Evolutionary conservation across 2,113 vertebrate genomes (phyloP), one percentile per base, ranked within the genome.

Genomic region (Myxocyprinus asiaticus): DNA sequence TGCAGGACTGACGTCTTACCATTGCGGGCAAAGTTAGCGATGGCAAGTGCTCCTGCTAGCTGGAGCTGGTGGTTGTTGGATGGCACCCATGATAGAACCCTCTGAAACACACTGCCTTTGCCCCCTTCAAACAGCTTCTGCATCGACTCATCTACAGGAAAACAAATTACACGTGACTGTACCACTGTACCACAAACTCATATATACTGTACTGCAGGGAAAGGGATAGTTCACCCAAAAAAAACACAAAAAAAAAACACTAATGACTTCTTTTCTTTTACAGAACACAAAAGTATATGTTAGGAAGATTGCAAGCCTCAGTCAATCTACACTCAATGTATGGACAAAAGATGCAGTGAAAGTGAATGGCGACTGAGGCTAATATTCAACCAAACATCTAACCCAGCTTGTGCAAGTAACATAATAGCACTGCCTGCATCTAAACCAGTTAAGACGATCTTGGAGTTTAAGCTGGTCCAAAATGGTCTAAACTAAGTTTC

Each of bases 121-220:
- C 98, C 98, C 67, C 95, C 96, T 89, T 98, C 98, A 88, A 98
- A 99, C 85, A 99, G 92, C 88, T 98, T 99, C 90, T 99, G 98
- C 98, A 99, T 98, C 82, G 98, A 99, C 89, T 98, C 98, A 85
- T 99, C 98, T 99, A 80, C 53, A 84, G 9, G 44, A 64, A 67
- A 56, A 81, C 43, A 66, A 17, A 79, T 12, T 4, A 67, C 12
- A 62, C 15, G 47, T n/a, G n/a, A 82, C 33, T 58, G 7, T 10
- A 48, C 53, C 53, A 66, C 45, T 51, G 62, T 47, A 56, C 9
- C 9, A 53, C 9, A 10, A 53, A 53, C 50, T 53, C 9, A 10
- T 4, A 53, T 7, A 9, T 53, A 8, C 50, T 33, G 3, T 33
- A 8, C 50, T 33, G 3, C 3, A 33, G 22, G 22, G 22, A 33